Base-by-base conservation (phyloP, 2,113 vertebrate species). In the Poicephalus gulielmi region DNA sequence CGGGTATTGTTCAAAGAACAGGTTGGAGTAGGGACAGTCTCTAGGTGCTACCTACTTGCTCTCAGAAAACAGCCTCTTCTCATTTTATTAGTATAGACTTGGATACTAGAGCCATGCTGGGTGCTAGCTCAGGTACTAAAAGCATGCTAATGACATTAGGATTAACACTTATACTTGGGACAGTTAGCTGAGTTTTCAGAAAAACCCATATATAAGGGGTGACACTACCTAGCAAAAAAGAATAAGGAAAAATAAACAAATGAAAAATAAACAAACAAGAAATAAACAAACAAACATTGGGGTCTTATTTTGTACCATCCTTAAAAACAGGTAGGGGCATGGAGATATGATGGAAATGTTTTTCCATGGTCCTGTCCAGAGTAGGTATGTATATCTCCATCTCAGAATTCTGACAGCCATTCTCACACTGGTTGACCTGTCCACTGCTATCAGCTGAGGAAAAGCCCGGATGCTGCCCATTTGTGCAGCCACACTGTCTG, bases 381-480 rank as follows among this genome's bases (percentile, higher is more conserved):
- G 41, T 8, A 70, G 37, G 10, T 30, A 49, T 10, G 24, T 76
- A 9, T 24, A 33, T 8, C 33, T 57, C 24, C 30, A 44, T 43
- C 37, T 66, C 50, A n/a, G 25, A 66, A 86, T 39, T 39, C 37
- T 39, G 37, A 64, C 6, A 76, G 28, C n/a, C 20, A 7, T 60
- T 64, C 39, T 62, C 24, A 53, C 9, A 24, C 7, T 2, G 3
- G 7, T 23, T 68, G 46, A 74, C 43, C 20, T 33, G 30, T 16
- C 17, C 46, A 33, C 31, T 46, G 60, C n/a, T 28, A 37, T 52
- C 64, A 90, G 47, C 49, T 11, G 7, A 47, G 53, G 63, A 15
- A 79, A 71, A 79, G 57, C 28, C 62, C 30, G 0, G 0, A 0
- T 18, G 53, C 27, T 55, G 39, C 27, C 43, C 17, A 7, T 82